A percentile compares a stretch with the other conserved stretches of the same genome.
Conservation (phyloP, 2,113 vertebrate species). For the Chlorocebus sabaeus region DNA sequence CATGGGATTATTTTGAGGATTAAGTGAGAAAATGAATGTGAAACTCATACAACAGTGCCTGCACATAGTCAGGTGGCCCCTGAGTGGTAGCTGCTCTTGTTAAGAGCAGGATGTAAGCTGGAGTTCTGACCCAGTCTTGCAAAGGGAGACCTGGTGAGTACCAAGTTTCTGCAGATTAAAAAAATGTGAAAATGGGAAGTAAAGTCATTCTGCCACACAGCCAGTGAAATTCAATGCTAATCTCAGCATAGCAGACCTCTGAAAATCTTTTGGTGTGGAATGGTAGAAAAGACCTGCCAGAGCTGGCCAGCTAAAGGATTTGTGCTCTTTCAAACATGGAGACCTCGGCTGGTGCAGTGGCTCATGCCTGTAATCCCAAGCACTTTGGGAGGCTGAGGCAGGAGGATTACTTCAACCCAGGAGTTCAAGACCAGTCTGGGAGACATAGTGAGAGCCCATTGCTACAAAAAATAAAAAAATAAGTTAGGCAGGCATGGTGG, state of each 20-base stretch:
- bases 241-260: neutral
- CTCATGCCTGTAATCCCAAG: too few relatives aligned
- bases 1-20: neutral
- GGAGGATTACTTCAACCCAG: too few relatives aligned
- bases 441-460: too few relatives aligned
- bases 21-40: neutral
- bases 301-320: neutral
- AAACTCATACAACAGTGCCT: neutral
- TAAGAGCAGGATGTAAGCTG: neutral
- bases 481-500: too few relatives aligned
- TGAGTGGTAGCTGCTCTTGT: neutral
- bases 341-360: neutral
- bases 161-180: neutral
- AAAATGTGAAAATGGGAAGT: neutral
- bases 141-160: neutral
- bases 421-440: too few relatives aligned
- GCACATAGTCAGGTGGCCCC: too few relatives aligned
- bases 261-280: neutral
- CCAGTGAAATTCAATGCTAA: neutral
- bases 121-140: neutral
- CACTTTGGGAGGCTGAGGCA: too few relatives aligned
- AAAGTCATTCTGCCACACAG: neutral
- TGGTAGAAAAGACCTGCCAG: neutral
- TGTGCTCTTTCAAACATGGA: neutral
- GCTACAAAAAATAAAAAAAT: too few relatives aligned